Evolutionary conservation across 2,113 vertebrate genomes (phyloP).

Genomic region (Caranx melampygus): DNA sequence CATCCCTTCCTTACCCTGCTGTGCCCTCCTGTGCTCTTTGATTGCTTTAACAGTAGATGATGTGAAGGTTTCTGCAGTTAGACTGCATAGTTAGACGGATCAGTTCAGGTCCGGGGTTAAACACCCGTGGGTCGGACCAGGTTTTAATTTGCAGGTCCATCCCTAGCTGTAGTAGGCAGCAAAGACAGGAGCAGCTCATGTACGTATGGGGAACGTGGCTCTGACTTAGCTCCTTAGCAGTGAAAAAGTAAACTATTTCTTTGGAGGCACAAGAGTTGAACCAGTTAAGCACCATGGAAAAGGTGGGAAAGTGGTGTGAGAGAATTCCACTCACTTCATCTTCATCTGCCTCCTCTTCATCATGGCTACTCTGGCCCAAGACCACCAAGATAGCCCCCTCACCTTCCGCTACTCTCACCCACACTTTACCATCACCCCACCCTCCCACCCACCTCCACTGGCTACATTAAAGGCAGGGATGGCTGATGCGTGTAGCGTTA

Average conservation of each 20-base stretch:
- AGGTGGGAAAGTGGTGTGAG: too few species aligned
- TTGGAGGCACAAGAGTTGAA: too few species aligned
- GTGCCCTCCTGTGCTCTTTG: neutral
- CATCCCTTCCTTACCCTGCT: neutral
- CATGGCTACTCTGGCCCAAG: conserved; percentile 28
- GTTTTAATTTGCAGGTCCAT: too few species aligned
- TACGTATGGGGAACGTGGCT: too few species aligned
- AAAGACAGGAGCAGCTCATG: too few species aligned
- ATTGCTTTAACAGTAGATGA: neutral
- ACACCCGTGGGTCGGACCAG: too few species aligned
- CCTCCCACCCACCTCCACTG: conserved; percentile 44
- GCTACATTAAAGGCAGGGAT: conserved; percentile 82
- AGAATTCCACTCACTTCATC: conserved; percentile 8
- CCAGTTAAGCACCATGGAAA: too few species aligned
- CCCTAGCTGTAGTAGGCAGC: too few species aligned
- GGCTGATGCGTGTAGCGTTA: conserved; percentile 83
- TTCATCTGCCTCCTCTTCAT: conserved; percentile 23
- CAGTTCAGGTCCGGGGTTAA: too few species aligned
- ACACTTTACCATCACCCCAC: conserved; percentile 26
- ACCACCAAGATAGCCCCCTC: conserved; percentile 28
- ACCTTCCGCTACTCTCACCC: conserved; percentile 35
- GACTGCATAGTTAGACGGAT: too few species aligned
- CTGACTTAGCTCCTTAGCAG: too few species aligned
- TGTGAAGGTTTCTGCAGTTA: neutral
- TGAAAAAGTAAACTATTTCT: too few species aligned